These are phyloP conservation scores for Lepisosteus osseus DNA, from an alignment of 2,113 vertebrate species.

Conservation along the genomic window DNA sequence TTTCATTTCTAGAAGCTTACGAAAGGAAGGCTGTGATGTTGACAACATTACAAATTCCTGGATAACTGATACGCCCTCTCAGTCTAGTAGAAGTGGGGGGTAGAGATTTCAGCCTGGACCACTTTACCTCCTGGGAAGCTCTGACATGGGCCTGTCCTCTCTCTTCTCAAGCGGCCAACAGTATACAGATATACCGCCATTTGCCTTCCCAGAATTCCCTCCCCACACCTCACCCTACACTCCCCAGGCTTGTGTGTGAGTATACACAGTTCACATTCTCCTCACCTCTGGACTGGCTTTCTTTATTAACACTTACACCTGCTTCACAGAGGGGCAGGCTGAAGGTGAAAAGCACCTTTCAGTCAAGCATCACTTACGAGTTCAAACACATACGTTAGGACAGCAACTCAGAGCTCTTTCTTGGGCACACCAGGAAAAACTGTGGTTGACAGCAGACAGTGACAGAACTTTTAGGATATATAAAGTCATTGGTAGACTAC, in stretches of 20 bases:
- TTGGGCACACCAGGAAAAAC: too few relatives aligned
- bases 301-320: constrained; percentile 18
- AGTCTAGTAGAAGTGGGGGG: neutral
- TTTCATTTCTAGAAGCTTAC: too few relatives aligned
- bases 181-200: neutral
- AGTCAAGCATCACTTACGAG: neutral
- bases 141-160: neutral
- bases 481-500: too few relatives aligned
- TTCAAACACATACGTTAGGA: neutral
- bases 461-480: too few relatives aligned
- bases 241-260: neutral
- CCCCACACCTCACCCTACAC: neutral
- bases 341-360: neutral
- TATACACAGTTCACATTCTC: constrained; percentile 1
- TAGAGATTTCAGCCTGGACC: neutral
- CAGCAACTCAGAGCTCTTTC: too few relatives aligned
- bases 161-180: neutral
- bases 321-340: neutral
- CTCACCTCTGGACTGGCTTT: constrained; percentile 13
- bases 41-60: too few relatives aligned
- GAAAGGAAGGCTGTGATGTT: too few relatives aligned
- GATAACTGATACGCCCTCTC: too few relatives aligned
- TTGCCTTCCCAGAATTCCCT: neutral
- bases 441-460: too few relatives aligned
- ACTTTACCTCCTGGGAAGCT: neutral